phyloP scores from a whole-genome alignment of 2,797 vertebrate species.

The Paratrypauchen microcephalus region DNA sequence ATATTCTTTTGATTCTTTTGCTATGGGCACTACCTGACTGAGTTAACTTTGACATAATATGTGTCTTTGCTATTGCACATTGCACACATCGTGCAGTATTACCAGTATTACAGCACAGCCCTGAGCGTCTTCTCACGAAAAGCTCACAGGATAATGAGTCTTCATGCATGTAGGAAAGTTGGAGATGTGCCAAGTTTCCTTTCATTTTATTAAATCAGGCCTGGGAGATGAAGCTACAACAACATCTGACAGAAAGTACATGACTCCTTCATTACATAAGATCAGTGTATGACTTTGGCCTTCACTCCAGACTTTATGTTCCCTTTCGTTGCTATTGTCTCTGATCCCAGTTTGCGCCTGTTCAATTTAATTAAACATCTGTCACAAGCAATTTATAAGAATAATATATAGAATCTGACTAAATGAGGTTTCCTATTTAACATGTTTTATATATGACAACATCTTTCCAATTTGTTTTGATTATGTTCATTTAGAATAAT shows the following conservation, averaged over 20 bases:
- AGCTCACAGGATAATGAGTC: slow-evolving; percentile 20
- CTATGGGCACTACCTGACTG: too few species aligned
- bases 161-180: slow-evolving; percentile 25
- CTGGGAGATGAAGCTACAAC: neutral
- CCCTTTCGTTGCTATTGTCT: neutral
- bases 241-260: slow-evolving; percentile 1
- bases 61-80: too few species aligned
- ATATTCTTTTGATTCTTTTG: too few species aligned
- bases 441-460: neutral
- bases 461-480: neutral
- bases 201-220: slow-evolving; percentile 9
- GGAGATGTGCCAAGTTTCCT: slow-evolving; percentile 11
- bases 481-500: neutral
- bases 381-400: too few species aligned
- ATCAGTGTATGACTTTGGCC: neutral
- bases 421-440: neutral
- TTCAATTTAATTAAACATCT: neutral
- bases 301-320: too few species aligned
- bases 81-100: too few species aligned
- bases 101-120: neutral
- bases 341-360: neutral
- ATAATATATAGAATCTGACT: too few species aligned
- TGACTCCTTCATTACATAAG: neutral
- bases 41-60: too few species aligned
- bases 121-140: slow-evolving; percentile 7